Percentiles rank a stretch among this genome's conserved stretches.
These are phyloP conservation scores for Canis aureus DNA, from an alignment of 2,113 vertebrate species.

Conservation along the genomic window DNA sequence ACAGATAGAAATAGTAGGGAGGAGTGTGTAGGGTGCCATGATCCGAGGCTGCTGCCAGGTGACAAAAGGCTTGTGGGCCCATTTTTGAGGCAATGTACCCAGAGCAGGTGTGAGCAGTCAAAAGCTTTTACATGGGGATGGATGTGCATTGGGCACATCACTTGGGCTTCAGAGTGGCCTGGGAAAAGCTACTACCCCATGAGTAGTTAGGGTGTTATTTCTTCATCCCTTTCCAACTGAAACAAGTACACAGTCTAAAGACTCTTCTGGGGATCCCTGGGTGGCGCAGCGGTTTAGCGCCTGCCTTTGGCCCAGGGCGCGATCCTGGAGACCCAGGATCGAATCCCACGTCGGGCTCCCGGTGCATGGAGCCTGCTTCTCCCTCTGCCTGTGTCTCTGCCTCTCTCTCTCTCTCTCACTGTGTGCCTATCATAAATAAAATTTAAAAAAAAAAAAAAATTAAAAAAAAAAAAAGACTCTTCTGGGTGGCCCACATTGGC, in stretches of 20 bases:
- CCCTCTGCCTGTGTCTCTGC: too few relatives aligned
- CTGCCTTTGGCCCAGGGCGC: too few relatives aligned
- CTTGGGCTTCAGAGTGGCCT: neutral
- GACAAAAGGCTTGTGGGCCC: neutral
- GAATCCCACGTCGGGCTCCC: too few relatives aligned
- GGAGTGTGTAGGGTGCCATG: too few relatives aligned
- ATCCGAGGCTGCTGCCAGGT: neutral
- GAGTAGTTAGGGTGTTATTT: neutral
- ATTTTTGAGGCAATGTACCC: neutral
- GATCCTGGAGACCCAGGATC: too few relatives aligned
- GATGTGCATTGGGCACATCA: neutral
- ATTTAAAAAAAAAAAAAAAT: too few relatives aligned
- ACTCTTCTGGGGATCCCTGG: neutral
- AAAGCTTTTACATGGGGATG: neutral
- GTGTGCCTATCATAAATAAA: too few relatives aligned
- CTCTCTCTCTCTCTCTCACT: too few relatives aligned
- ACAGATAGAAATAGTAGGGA: neutral
- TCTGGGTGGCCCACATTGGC: neutral
- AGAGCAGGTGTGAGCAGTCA: neutral
- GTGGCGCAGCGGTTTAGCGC: too few relatives aligned
- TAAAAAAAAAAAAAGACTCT: too few relatives aligned
- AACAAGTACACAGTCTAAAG: neutral
- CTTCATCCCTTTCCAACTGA: slow-evolving; percentile 23
- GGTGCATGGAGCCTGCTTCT: too few relatives aligned
- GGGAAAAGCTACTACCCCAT: neutral